Conservation (phyloP, 2,797 vertebrate species). For the Oreochromis mossambicus region DNA sequence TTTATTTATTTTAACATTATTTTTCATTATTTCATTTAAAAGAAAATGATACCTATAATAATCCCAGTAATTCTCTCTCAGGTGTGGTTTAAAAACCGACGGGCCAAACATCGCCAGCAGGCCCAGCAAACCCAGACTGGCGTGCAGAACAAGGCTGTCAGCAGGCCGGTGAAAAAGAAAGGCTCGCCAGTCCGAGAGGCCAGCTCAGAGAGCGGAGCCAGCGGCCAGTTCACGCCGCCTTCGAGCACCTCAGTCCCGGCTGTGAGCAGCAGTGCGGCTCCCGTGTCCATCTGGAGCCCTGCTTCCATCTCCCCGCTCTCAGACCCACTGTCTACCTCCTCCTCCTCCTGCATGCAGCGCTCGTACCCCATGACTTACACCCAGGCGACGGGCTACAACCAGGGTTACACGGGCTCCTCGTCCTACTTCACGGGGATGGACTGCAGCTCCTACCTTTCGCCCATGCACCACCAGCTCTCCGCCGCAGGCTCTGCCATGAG, state of each 20-base stretch:
- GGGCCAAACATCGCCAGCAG: constrained; percentile 93
- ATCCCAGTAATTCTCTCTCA: constrained; percentile 26
- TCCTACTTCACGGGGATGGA: constrained; percentile 97
- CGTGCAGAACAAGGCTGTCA: constrained; percentile 83
- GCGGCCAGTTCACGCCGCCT: constrained; percentile 89
- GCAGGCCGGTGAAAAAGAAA: constrained; percentile 89
- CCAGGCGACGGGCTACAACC: constrained; percentile 92
- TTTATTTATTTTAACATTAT: background rate
- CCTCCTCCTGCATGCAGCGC: constrained; percentile 94
- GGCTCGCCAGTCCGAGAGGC: constrained; percentile 86
- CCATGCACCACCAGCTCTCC: constrained; percentile 93
- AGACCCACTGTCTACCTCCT: constrained; percentile 87
- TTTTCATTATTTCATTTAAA: background rate
- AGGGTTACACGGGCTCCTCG: constrained; percentile 90
- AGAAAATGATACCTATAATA: background rate
- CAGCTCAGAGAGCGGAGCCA: constrained; percentile 88
- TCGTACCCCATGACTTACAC: constrained; percentile 94
- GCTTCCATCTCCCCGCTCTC: constrained; percentile 94
- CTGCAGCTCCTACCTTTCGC: constrained; percentile 94
- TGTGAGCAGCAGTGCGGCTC: constrained; percentile 86
- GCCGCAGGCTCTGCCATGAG: constrained; percentile 88
- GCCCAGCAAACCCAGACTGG: constrained; percentile 79
- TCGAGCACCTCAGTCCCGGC: constrained; percentile 84
- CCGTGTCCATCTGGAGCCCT: constrained; percentile 96
- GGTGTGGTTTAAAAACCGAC: constrained; percentile 97